phyloP scores from a whole-genome alignment of 2,888 invertebrate species.

The Elgonia sp. region DNA sequence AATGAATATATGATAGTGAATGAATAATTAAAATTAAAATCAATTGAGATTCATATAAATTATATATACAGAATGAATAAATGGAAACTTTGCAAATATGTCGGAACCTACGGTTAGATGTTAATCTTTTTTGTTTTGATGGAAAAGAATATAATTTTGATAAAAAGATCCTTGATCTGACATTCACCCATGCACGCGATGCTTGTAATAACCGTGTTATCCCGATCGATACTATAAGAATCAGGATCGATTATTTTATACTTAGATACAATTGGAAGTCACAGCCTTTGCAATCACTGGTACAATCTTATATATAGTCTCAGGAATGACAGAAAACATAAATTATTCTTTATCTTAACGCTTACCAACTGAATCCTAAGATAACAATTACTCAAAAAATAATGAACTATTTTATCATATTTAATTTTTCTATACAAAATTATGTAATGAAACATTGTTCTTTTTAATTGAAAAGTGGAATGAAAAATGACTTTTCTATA shows the following conservation, averaged over 20 bases:
- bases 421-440: no score
- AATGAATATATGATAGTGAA: no score
- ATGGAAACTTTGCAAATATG: background rate
- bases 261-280: conserved; percentile 68
- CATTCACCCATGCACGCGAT: conserved; percentile 72
- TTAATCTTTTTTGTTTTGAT: conserved; percentile 50
- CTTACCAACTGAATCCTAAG: background rate
- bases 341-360: conserved; percentile 47
- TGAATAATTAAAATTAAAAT: no score
- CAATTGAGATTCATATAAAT: background rate
- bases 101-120: conserved; percentile 5
- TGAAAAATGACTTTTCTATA: background rate
- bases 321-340: conserved; percentile 6
- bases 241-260: conserved; percentile 69
- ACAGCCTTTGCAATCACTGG: conserved; percentile 65
- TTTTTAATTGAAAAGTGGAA: no score
- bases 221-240: conserved; percentile 65
- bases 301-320: conserved; percentile 30
- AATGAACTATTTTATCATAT: no score
- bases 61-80: conserved; percentile 4
- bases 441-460: no score
- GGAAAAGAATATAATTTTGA: conserved; percentile 61
- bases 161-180: conserved; percentile 72
- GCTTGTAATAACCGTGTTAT: conserved; percentile 56
- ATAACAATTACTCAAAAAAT: no score